Percentiles rank a stretch among this genome's conserved stretches.
Evolutionary conservation across 2,888 invertebrate genomes (phyloP).

Genomic region (Limnephilus marmoratus): DNA sequence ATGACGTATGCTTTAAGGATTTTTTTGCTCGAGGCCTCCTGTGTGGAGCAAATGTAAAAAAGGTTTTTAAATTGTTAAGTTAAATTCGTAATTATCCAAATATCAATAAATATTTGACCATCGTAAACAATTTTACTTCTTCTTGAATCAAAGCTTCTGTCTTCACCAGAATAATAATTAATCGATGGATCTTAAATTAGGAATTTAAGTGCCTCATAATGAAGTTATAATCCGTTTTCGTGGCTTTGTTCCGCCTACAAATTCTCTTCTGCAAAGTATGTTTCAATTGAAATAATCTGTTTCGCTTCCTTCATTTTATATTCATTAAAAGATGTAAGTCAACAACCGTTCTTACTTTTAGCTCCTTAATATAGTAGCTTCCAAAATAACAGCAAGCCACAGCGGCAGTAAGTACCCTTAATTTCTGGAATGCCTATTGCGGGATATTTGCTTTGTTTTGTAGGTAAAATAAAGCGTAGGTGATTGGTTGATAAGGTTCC

Average conservation of each 20-base stretch:
- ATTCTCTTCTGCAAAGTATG: neutral
- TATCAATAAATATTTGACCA: neutral
- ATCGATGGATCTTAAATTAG: slow-evolving; percentile 20
- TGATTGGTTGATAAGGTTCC: neutral
- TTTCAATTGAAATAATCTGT: slow-evolving; percentile 4
- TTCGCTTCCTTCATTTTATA: neutral
- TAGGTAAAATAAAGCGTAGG: neutral
- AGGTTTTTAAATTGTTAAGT: no score
- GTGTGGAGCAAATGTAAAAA: no score
- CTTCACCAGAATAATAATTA: neutral
- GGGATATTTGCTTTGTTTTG: neutral
- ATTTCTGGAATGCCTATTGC: neutral
- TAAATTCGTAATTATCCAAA: neutral
- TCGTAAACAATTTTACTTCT: neutral
- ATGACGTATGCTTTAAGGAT: no score
- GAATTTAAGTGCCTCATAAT: neutral
- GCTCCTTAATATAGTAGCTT: neutral
- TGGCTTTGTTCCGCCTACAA: slow-evolving; percentile 24
- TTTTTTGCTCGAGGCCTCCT: no score
- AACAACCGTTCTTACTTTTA: neutral
- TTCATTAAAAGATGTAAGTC: neutral
- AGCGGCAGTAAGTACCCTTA: no score
- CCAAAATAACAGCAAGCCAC: neutral
- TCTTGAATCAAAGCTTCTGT: neutral
- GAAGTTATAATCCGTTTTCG: slow-evolving; percentile 16